These are phyloP conservation scores for Caranx melampygus DNA, from an alignment of 2,113 vertebrate species.

Conservation along the genomic window DNA sequence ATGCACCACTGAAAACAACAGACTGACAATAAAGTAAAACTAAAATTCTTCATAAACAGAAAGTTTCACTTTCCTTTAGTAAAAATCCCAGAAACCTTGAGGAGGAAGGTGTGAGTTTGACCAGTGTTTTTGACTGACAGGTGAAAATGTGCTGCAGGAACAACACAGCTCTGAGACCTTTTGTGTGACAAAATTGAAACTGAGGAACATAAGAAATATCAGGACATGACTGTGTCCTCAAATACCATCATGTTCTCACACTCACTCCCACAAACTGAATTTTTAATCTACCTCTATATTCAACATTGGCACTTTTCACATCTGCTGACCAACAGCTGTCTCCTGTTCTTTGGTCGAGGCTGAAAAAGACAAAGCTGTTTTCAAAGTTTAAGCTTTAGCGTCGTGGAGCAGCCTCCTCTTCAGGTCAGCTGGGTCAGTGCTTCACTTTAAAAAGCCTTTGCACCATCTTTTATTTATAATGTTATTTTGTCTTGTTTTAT, in stretches of 20 bases:
- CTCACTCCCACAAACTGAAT: neutral
- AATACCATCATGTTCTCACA: slow-evolving; percentile 4
- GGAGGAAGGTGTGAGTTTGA: too few species aligned
- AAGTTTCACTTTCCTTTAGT: too few species aligned
- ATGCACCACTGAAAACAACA: too few species aligned
- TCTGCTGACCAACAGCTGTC: slow-evolving; percentile 17
- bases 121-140: too few species aligned
- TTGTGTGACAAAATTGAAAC: too few species aligned
- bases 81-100: too few species aligned
- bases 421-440: neutral
- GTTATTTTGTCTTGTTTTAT: neutral
- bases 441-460: slow-evolving; percentile 17
- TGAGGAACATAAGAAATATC: neutral
- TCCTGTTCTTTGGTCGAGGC: neutral
- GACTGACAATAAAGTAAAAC: too few species aligned
- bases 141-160: too few species aligned
- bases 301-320: neutral
- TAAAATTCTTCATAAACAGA: too few species aligned
- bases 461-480: neutral
- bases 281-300: slow-evolving; percentile 5
- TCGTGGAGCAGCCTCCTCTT: neutral
- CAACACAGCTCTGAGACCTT: too few species aligned
- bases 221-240: neutral
- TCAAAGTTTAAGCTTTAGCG: slow-evolving; percentile 7
- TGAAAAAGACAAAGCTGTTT: neutral